Evolutionary conservation across 2,888 invertebrate species (phyloP).

Genomic region (Leucophenga montana): DNA sequence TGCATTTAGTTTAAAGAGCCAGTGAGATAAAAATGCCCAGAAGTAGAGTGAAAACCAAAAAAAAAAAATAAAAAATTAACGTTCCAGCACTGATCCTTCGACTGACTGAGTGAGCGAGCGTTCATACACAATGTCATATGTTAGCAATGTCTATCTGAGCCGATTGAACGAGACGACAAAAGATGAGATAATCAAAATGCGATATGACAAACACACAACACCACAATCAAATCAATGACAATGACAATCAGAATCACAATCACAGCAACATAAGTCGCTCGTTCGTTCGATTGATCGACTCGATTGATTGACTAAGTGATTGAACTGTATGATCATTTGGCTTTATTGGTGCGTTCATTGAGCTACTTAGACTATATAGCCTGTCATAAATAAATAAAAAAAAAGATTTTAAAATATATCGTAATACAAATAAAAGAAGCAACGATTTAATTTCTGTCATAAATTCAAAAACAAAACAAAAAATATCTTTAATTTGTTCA

Average conservation of each 20-base stretch:
- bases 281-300: background rate
- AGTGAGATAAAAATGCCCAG: conserved; percentile 44
- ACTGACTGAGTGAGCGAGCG: background rate
- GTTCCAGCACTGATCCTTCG: conserved; percentile 33
- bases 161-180: conserved; percentile 14
- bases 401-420: no score
- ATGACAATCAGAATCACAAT: background rate
- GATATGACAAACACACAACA: conserved; percentile 40
- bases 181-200: conserved; percentile 44
- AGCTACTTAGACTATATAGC: background rate
- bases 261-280: background rate
- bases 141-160: background rate
- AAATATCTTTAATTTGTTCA: background rate
- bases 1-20: conserved; percentile 55
- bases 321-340: background rate
- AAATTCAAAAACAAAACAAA: no score
- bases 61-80: conserved; percentile 29
- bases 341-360: background rate
- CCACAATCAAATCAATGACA: conserved; percentile 29
- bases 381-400: no score
- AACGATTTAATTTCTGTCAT: no score
- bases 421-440: no score
- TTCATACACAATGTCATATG: background rate
- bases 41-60: conserved; percentile 24
- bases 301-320: background rate